Evolutionary conservation across 2,888 invertebrate genomes (phyloP), one percentile per base, ranked within the genome.

Genomic region (Exocentrus adspersus): DNA sequence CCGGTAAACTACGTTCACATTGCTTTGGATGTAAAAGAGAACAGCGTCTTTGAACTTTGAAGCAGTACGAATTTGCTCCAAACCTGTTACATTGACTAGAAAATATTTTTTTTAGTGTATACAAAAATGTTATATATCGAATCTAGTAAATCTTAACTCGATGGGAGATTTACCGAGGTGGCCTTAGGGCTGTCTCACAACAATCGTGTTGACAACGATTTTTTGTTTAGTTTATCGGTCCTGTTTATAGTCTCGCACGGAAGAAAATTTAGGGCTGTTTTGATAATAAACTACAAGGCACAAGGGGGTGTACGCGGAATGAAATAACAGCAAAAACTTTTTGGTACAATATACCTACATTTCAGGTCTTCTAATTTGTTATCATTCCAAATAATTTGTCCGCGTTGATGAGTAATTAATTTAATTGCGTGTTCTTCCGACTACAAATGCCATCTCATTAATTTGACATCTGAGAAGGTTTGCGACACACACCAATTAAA

Each of bases 181-280:
- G 70, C 69, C 65, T 58, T 66, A 59, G 70, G 68, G 67, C 63
- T 64, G 57, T 64, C 63, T 59, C 62, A 62, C 62, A 71, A 71
- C 72, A 72, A 73, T 75, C 68, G 70, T 68, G 57, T 67, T 68
- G 70, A 32, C 65, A 62, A 65, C 64, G 67, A 75, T 77, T 79
- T 57, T 57, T 77, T 78, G 77, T 77, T 77, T 78, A 76, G 77
- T 76, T 76, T 77, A 76, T 77, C 74, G 72, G 67, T 65, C 72
- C 77, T 77, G 77, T 79, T 79, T 79, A 78, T 75, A 73, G 72
- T 75, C 75, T 74, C 72, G 75, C 75, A 78, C 77, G 77, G 75
- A 71, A 10, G 32, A 14, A 32, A 46, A 32, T 17, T 32, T 19
- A 19, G 32, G 12, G 45, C 14, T 41, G 30, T 28, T 56, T 56